Evolutionary conservation across 2,888 invertebrate genomes (phyloP).

Genomic region (Drosophila sordidula): DNA sequence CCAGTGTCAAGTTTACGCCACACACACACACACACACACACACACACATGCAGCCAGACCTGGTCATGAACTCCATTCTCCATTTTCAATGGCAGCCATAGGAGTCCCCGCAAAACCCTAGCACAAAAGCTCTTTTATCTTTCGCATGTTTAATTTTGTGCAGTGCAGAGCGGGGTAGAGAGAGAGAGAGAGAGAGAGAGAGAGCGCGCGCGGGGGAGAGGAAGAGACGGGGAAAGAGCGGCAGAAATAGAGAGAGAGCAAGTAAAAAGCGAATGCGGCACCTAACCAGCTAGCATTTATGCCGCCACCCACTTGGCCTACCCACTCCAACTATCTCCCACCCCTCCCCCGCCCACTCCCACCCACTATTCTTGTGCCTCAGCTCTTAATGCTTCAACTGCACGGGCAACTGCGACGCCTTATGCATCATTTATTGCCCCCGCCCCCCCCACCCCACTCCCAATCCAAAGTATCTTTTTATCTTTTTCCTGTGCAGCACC

Average conservation of each 20-base stretch:
- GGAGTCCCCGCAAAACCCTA: slow-evolving; percentile 19
- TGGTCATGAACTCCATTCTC: slow-evolving; percentile 82
- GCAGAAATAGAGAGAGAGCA: slow-evolving; percentile 7
- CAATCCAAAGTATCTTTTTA: slow-evolving; percentile 32
- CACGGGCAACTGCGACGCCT: slow-evolving; percentile 41
- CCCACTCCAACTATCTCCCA: slow-evolving; percentile 1
- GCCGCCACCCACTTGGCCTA: slow-evolving; percentile 22
- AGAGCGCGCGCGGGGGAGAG: not conserved
- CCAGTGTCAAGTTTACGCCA: slow-evolving; percentile 82
- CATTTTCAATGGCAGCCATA: slow-evolving; percentile 77
- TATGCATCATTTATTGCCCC: slow-evolving; percentile 70
- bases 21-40: slow-evolving; percentile 25
- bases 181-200: slow-evolving; percentile 1
- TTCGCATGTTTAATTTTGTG: slow-evolving; percentile 67
- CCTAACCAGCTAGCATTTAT: slow-evolving; percentile 46
- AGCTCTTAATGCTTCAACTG: slow-evolving; percentile 14
- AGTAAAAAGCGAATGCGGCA: slow-evolving; percentile 50
- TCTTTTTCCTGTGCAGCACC: slow-evolving; percentile 46
- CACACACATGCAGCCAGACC: slow-evolving; percentile 26
- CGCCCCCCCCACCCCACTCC: not conserved
- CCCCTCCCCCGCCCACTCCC: not conserved
- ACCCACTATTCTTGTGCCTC: not conserved
- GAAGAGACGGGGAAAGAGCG: not conserved
- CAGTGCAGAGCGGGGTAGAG: slow-evolving; percentile 47
- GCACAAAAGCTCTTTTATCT: slow-evolving; percentile 74